Evolutionary conservation across 2,113 vertebrate species (phyloP), one percentile per base, ranked within the genome.

Genomic region (Elachura formosa): DNA sequence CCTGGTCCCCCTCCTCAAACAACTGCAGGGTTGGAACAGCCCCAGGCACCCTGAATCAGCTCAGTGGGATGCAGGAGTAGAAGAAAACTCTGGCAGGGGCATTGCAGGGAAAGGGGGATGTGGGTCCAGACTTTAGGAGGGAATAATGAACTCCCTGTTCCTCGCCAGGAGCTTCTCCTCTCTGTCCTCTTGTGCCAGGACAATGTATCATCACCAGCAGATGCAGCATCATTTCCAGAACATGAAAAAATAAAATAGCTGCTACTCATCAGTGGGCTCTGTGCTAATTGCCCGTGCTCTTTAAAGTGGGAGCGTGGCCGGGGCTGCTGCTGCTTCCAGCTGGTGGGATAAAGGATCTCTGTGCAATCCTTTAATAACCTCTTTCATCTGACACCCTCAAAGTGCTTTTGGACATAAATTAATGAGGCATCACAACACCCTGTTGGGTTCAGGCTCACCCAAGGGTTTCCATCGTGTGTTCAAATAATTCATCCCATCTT

Each of bases 321-420:
- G 81, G 54, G 74, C 71, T 63, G 66, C 23, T 94, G 62, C 77
- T 8, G 1, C 93, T 91, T 93, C 89, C 91, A 87, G 55, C 81
- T 91, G 56, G 71, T 1, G 7, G 89, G 72, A 95, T 64, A 79
- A 96, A 96, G 77, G 51, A 62, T 84, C 49, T 82, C 71, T 85
- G 75, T 89, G 89, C 84, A 12, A 62, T 85, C 43, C 77, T 20
- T 1, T 69, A 93, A 87, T 54, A 69, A 69, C 79, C 78, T 62
- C 89, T 93, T 94, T 95, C 78, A 95, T 93, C 67, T 87, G 84
- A 62, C 0, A 2, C 58, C 78, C 95, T 87, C 81, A 10, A 66
- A 94, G 89, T 77, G 67, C 94, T 94, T 76, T 89, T 79, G 94
- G 91, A 94, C 91, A 54, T 34, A 45, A 92, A 96, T 94, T 94